A percentile compares a stretch with the other conserved stretches of the same genome.
Evolutionary conservation across 2,797 vertebrate genomes (phyloP).

Genomic region (Pitangus sulphuratus): DNA sequence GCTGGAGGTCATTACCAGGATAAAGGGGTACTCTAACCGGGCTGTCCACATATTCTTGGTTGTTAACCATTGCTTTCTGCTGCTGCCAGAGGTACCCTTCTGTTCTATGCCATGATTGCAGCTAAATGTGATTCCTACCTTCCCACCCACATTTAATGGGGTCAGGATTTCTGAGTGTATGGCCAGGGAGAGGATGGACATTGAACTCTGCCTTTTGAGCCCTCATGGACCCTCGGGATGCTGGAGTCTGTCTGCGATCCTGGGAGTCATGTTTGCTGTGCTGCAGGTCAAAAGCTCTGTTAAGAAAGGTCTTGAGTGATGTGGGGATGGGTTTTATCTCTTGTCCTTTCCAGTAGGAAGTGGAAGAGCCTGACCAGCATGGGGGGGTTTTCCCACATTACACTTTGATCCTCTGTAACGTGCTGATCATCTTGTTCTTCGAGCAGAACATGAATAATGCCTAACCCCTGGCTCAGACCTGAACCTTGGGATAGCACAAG

Average conservation of each 20-base stretch:
- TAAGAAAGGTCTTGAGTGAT: not conserved
- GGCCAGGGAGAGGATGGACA: not conserved
- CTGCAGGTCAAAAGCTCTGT: not conserved
- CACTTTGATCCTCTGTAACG: accelerated
- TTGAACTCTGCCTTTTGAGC: not conserved
- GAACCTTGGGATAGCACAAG: not conserved
- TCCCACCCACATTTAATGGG: accelerated
- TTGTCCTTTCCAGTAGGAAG: not conserved
- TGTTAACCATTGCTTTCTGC: not conserved
- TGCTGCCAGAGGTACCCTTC: not conserved
- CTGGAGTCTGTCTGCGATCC: accelerated
- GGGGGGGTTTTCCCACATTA: accelerated
- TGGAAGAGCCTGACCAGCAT: accelerated
- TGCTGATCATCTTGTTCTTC: not conserved
- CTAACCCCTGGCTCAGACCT: not conserved
- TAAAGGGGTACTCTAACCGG: not conserved
- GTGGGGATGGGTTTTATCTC: not conserved
- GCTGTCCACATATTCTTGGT: not conserved
- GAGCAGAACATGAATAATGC: not conserved
- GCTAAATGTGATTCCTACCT: not conserved
- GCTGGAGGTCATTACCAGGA: accelerated
- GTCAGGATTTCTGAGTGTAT: not conserved
- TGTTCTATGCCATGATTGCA: not conserved
- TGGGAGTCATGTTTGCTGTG: not conserved
- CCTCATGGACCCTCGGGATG: accelerated